Evolutionary conservation across 92 coral and sea anemone genomes (phyloP), one percentile per base, ranked within the genome.

Genomic region (Zoanthus solanderi): DNA sequence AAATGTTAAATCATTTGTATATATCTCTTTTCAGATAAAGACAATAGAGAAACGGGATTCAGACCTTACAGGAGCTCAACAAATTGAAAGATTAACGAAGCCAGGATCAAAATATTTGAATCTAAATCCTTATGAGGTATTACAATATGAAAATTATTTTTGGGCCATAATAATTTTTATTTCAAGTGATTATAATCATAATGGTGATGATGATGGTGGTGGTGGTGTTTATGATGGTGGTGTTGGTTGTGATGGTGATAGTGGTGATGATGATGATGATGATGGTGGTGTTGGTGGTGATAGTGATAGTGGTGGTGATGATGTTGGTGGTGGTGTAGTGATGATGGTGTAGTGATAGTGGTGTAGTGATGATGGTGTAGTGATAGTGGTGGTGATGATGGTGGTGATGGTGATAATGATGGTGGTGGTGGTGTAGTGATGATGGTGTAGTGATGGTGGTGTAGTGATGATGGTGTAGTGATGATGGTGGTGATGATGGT

Each of bases 41-140:
- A 91, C 92, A 71, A 96, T 96, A 77, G 98, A 96, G 77, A 87
- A 90, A 68, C 86, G 96, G 16, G 98, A 96, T 86, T 92, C 98
- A 52, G 98, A 95, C 17, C 83, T 95, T 44, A 96, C 98, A 46
- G 90, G 95, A 46, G 88, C 94, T 47, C 98, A 96, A 77, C 98
- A 96, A 82, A 96, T 96, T 72, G 96, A 96, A 57, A 93, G 98
- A 88, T 76, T 96, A 52, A 95, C 98, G 63, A 93, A 93, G 83
- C 98, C 98, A 58, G 98, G 98, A 65, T 90, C 98, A 14, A 94
- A 92, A 16, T 96, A 96, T 87, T 90, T 96, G 66, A 96, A 96
- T 75, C 87, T 96, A 32, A 96, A 96, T 83, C 98, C 98, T 53
- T 96, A 93, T 88, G 98, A 96, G 98, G 98, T 96, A 65, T 44